Evolutionary conservation across 2,113 vertebrate species (phyloP).

Genomic region (Crotalus tigris): DNA sequence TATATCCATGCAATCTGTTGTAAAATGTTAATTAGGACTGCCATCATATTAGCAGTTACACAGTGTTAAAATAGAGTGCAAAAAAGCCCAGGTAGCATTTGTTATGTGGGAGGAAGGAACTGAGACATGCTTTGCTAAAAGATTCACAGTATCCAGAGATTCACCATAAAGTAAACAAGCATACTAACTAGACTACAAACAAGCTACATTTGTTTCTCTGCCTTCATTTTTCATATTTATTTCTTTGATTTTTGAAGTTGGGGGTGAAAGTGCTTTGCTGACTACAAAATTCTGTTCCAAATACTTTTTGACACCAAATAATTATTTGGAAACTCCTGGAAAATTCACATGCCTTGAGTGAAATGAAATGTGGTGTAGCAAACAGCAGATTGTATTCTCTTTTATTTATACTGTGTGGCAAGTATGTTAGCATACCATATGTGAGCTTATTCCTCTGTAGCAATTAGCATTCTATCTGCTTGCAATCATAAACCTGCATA

Average conservation of each 20-base stretch:
- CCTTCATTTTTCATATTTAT: neutral
- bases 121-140: constrained; percentile 13
- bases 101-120: constrained; percentile 19
- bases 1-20: constrained; percentile 23
- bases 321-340: neutral
- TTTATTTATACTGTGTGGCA: constrained; percentile 4
- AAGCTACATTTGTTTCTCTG: neutral
- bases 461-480: neutral
- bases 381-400: neutral
- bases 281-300: neutral
- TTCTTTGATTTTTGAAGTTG: neutral
- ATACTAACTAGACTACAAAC: neutral
- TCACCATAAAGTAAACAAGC: neutral
- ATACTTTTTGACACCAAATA: neutral
- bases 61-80: constrained; percentile 26
- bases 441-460: neutral
- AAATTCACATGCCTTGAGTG: neutral
- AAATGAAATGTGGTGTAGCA: neutral
- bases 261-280: neutral
- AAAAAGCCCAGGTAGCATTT: constrained; percentile 11
- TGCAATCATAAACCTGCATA: neutral
- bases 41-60: constrained; percentile 7
- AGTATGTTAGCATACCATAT: neutral
- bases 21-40: constrained; percentile 7
- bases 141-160: constrained; percentile 1